These are phyloP conservation scores for Epinephelus awoara DNA, from an alignment of 2,797 vertebrate species.

Conservation along the genomic window DNA sequence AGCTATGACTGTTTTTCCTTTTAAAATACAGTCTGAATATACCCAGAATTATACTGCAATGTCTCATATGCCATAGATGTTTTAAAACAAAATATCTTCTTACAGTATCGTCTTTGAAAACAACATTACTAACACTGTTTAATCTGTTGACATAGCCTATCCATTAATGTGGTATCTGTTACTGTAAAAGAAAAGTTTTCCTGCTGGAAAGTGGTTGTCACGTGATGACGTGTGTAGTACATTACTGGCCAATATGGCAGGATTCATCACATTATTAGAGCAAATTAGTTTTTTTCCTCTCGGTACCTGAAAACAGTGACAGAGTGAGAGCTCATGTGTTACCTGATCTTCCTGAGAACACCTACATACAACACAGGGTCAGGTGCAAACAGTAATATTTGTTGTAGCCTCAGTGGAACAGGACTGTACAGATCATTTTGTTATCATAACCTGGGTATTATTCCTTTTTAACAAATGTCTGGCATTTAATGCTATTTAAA, in stretches of 20 bases:
- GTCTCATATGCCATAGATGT: background rate
- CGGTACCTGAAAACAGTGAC: conserved; percentile 26
- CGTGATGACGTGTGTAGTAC: background rate
- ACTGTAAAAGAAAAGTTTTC: background rate
- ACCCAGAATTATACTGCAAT: background rate
- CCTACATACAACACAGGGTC: background rate
- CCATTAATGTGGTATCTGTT: background rate
- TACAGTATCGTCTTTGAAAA: background rate
- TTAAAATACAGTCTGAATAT: background rate
- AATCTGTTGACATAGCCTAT: background rate
- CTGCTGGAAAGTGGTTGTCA: no score
- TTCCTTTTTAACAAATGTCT: background rate
- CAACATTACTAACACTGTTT: background rate
- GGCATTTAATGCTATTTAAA: background rate
- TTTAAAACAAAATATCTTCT: background rate
- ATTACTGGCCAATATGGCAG: background rate
- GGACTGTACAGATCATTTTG: background rate
- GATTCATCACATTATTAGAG: background rate
- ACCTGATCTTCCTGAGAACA: conserved; percentile 17
- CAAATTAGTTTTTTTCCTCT: no score
- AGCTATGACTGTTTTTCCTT: no score
- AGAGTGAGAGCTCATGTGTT: conserved; percentile 35
- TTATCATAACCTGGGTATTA: background rate
- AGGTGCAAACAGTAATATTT: background rate
- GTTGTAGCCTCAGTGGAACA: background rate